Evolutionary conservation across 2,888 invertebrate genomes (phyloP).

Genomic region (Melitaea athalia): DNA sequence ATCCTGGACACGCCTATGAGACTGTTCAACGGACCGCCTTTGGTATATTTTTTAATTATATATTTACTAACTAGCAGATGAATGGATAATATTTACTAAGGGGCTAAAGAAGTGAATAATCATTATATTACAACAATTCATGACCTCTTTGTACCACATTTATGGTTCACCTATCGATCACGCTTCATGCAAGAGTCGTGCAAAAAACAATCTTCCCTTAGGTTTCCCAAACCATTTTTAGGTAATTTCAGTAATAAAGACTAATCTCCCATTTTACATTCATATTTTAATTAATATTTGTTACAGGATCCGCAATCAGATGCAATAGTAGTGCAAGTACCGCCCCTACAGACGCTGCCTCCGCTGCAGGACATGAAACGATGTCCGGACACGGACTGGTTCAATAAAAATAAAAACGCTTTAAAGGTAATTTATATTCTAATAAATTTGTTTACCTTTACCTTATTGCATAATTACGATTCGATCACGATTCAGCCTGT

Average conservation of each 20-base stretch:
- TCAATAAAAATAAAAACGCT: slow-evolving; percentile 58
- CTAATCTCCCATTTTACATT: no score
- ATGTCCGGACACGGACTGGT: slow-evolving; percentile 64
- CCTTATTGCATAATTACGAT: not conserved
- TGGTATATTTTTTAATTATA: slow-evolving; percentile 53
- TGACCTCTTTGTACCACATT: no score
- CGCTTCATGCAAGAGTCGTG: no score
- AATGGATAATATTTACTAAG: no score
- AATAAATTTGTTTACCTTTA: not conserved
- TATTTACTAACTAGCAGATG: not conserved
- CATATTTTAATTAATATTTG: not conserved
- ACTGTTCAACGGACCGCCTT: slow-evolving; percentile 61
- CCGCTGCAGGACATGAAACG: slow-evolving; percentile 69
- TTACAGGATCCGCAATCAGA: slow-evolving; percentile 60
- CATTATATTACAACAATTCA: no score
- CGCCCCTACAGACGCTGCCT: slow-evolving; percentile 59
- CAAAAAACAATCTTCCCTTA: no score
- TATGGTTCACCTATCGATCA: no score
- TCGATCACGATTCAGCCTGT: no score
- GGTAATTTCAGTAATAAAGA: no score
- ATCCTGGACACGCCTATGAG: slow-evolving; percentile 68
- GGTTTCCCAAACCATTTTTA: no score
- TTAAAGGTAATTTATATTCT: slow-evolving; percentile 50
- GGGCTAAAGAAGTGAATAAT: no score
- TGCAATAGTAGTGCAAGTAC: slow-evolving; percentile 58